Conservation (phyloP, 2,797 vertebrate species). For the Takifugu rubripes region DNA sequence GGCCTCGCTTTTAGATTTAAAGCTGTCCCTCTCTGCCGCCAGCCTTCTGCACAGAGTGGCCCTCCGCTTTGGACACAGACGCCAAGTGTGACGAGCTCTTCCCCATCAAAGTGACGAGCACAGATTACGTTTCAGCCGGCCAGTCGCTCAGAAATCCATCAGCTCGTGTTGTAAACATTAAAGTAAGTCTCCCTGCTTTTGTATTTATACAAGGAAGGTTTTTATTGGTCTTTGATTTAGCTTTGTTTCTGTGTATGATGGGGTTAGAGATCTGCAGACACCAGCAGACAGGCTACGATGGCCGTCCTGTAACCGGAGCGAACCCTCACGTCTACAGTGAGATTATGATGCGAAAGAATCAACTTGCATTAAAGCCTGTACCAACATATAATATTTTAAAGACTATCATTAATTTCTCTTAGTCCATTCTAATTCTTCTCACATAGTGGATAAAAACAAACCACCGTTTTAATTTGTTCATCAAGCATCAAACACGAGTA, state of each 20-base stretch:
- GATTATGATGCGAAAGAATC: slow-evolving; percentile 7
- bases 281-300: slow-evolving; percentile 31
- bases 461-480: too few species aligned
- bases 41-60: slow-evolving; percentile 98
- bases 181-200: slow-evolving; percentile 70
- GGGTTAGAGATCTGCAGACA: slow-evolving; percentile 50
- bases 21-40: neutral
- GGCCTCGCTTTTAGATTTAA: neutral
- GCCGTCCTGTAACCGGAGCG: slow-evolving; percentile 32
- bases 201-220: neutral
- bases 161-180: slow-evolving; percentile 82
- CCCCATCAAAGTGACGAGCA: slow-evolving; percentile 83
- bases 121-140: slow-evolving; percentile 84
- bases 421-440: too few species aligned
- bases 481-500: too few species aligned
- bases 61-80: slow-evolving; percentile 81
- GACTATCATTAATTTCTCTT: too few species aligned
- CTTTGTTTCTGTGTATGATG: slow-evolving; percentile 1
- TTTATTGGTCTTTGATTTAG: slow-evolving; percentile 2
- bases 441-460: too few species aligned
- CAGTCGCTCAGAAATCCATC: slow-evolving; percentile 85
- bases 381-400: too few species aligned
- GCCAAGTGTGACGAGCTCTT: slow-evolving; percentile 83
- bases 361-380: neutral
- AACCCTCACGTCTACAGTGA: slow-evolving; percentile 13